Conservation (phyloP, 1,140 invertebrate species). For the Drosophila melanica region DNA sequence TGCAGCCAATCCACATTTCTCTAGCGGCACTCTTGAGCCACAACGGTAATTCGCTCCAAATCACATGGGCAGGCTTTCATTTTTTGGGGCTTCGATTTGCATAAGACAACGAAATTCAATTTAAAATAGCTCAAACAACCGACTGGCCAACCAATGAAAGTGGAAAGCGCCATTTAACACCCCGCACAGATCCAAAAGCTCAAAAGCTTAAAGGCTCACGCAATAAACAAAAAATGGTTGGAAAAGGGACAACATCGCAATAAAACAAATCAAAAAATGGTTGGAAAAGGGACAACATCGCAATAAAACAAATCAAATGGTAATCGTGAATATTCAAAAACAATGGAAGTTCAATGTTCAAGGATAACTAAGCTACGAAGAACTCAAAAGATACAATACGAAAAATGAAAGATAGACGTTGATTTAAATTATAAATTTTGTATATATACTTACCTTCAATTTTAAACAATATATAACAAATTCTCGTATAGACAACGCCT, state of each 20-base stretch:
- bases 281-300: background rate
- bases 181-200: constrained; percentile 10
- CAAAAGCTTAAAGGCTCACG: constrained; percentile 1
- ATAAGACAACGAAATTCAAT: constrained; percentile 45
- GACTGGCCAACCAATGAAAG: constrained; percentile 18
- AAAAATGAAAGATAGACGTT: background rate
- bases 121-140: constrained; percentile 27
- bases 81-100: constrained; percentile 61
- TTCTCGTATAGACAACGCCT: no score
- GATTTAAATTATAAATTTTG: no score
- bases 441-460: no score
- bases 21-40: constrained; percentile 47
- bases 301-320: background rate
- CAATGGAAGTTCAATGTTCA: constrained; percentile 19
- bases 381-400: background rate
- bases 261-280: background rate
- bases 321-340: background rate
- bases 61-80: constrained; percentile 68
- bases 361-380: background rate
- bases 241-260: background rate
- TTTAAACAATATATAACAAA: no score
- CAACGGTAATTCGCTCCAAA: constrained; percentile 77
- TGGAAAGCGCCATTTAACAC: constrained; percentile 26
- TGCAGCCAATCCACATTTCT: constrained; percentile 58
- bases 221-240: background rate